These are phyloP conservation scores for Fragum fragum DNA, from an alignment of 2,888 invertebrate genomes.

Conservation along the genomic window DNA sequence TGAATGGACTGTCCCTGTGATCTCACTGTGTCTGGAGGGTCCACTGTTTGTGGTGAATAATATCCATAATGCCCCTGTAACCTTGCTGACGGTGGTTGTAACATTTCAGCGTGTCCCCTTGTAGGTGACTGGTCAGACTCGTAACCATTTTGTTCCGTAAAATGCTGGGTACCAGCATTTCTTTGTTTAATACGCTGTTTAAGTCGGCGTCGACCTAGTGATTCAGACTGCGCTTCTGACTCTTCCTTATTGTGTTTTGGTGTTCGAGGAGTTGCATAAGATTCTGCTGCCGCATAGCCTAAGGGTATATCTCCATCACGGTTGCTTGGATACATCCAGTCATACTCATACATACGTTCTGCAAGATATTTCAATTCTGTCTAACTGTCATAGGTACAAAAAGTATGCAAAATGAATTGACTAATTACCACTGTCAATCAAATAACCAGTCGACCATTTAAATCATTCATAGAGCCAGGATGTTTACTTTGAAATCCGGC, in stretches of 20 bases:
- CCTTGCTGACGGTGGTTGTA: slow-evolving; percentile 38
- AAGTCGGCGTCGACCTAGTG: slow-evolving; percentile 50
- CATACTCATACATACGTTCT: slow-evolving; percentile 78
- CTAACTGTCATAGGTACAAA: too few relatives aligned
- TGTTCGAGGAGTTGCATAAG: slow-evolving; percentile 68
- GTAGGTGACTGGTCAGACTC: slow-evolving; percentile 72
- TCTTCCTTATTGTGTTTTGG: slow-evolving; percentile 36
- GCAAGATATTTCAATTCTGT: too few relatives aligned
- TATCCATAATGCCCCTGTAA: slow-evolving; percentile 67
- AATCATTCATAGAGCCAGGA: too few relatives aligned
- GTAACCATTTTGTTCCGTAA: slow-evolving; percentile 64
- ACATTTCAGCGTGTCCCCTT: slow-evolving; percentile 37
- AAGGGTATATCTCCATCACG: slow-evolving; percentile 78
- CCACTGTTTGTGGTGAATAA: slow-evolving; percentile 50
- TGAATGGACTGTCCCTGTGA: slow-evolving; percentile 6
- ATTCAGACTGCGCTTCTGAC: slow-evolving; percentile 37
- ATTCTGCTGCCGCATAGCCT: slow-evolving; percentile 82
- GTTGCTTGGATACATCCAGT: slow-evolving; percentile 75
- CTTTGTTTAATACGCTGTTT: slow-evolving; percentile 47
- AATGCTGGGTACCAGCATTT: slow-evolving; percentile 58
- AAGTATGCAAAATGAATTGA: too few relatives aligned
- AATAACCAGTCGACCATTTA: too few relatives aligned
- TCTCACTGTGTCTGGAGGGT: not conserved
- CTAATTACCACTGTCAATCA: too few relatives aligned
- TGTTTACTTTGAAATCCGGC: too few relatives aligned